Percentiles rank a stretch among this genome's conserved stretches.
Conservation (phyloP, 2,797 vertebrate genomes). For the Alcedo atthis region DNA sequence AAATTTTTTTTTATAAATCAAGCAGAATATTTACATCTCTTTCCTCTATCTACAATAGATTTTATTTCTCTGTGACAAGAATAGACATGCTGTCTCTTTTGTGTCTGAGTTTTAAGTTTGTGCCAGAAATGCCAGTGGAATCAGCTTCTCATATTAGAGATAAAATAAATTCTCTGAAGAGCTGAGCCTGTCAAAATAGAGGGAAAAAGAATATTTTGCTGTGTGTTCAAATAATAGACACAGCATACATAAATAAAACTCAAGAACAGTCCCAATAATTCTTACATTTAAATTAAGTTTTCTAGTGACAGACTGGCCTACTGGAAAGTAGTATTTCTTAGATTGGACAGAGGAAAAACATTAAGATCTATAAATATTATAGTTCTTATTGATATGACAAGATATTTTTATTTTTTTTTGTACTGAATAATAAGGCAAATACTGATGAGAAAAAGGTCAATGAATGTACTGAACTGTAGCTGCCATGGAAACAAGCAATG, state of each 20-base stretch:
- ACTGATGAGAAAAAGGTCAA: constrained; percentile 54
- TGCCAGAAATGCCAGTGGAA: constrained; percentile 55
- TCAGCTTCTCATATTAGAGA: constrained; percentile 49
- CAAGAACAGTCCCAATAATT: constrained; percentile 21
- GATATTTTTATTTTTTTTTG: constrained; percentile 23
- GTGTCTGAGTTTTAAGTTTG: constrained; percentile 63
- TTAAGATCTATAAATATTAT: constrained; percentile 61
- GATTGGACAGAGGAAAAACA: constrained; percentile 18
- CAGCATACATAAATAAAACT: constrained; percentile 38
- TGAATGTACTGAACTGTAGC: constrained; percentile 45
- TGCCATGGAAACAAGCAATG: constrained; percentile 65
- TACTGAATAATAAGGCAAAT: constrained; percentile 43
- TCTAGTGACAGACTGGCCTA: constrained; percentile 28
- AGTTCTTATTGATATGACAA: constrained; percentile 52
- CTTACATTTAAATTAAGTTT: constrained; percentile 68
- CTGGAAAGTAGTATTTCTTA: constrained; percentile 43
- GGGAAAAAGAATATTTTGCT: constrained; percentile 19
- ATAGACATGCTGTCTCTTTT: constrained; percentile 22
- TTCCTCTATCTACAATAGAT: constrained; percentile 28
- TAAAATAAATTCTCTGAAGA: constrained; percentile 70
- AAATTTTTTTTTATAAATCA: not conserved
- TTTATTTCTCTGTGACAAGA: constrained; percentile 47
- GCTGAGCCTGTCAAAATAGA: constrained; percentile 57
- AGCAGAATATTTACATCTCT: constrained; percentile 2
- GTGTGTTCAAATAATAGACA: constrained; percentile 54